Conservation (phyloP, 2,113 vertebrate genomes). For the Syngnathus typhle region DNA sequence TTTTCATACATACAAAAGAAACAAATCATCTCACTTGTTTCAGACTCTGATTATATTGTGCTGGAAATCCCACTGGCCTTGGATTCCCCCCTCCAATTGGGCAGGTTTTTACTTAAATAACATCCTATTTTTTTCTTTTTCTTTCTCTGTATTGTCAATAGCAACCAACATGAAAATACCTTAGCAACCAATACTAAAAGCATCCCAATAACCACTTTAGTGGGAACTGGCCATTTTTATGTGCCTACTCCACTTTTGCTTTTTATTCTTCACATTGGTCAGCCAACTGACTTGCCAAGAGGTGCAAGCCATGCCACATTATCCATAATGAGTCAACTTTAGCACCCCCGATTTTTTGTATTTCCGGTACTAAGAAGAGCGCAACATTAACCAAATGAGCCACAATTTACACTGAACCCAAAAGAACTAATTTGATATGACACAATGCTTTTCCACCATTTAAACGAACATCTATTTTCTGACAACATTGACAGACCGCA, state of each 20-base stretch:
- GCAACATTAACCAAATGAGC: neutral
- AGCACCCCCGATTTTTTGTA: neutral
- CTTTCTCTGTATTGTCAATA: neutral
- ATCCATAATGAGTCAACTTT: neutral
- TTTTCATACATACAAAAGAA: conserved; percentile 5
- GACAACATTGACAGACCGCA: neutral
- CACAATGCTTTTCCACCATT: neutral
- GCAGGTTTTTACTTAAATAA: conserved; percentile 20
- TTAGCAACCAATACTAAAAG: neutral
- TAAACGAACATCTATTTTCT: neutral
- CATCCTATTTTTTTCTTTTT: conserved; percentile 4
- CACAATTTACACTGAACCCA: neutral
- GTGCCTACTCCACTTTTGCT: too few species aligned
- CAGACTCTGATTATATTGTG: conserved; percentile 22
- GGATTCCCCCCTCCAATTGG: conserved; percentile 29
- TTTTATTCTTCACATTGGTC: neutral
- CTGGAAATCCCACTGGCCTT: conserved; percentile 52
- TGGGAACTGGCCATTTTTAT: neutral
- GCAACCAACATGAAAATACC: neutral
- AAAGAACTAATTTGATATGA: neutral
- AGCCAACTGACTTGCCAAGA: too few species aligned
- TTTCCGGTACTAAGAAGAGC: neutral
- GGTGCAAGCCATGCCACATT: neutral
- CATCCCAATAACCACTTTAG: neutral
- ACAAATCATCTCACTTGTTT: conserved; percentile 35